Conservation (phyloP, 1,140 invertebrate species). For the Odontomachus brunneus region DNA sequence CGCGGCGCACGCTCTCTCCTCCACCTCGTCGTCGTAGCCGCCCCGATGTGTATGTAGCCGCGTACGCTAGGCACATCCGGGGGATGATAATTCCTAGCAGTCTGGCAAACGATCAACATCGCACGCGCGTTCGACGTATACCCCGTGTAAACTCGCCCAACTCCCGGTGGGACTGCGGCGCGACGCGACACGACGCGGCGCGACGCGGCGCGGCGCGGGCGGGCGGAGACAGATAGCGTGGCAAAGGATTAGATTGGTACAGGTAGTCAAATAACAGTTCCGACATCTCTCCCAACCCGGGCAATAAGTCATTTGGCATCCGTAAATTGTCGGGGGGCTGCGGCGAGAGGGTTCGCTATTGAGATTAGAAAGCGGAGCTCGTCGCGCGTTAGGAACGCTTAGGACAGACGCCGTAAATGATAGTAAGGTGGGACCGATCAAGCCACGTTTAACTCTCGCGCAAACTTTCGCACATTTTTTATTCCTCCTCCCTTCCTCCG, state of each 20-base stretch:
- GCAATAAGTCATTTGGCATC: conserved; percentile 70
- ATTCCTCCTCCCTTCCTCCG: too few relatives aligned
- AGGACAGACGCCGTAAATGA: not conserved
- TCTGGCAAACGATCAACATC: conserved; percentile 80
- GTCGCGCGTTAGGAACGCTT: not conserved
- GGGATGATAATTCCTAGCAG: conserved; percentile 75
- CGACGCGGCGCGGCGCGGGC: conserved; percentile 7
- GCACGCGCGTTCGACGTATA: conserved; percentile 67
- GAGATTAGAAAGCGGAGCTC: conserved; percentile 13
- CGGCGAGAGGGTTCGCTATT: not conserved
- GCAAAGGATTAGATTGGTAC: conserved; percentile 68
- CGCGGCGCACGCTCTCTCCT: conserved; percentile 14
- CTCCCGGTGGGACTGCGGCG: conserved; percentile 57
- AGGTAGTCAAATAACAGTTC: conserved; percentile 74
- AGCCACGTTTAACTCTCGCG: not conserved
- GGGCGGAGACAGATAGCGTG: conserved; percentile 45
- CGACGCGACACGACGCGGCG: not conserved
- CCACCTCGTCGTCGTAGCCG: not conserved
- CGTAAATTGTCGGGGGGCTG: conserved; percentile 31
- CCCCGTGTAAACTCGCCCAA: conserved; percentile 69
- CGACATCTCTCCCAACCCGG: conserved; percentile 55
- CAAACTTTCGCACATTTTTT: too few relatives aligned
- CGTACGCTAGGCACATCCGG: conserved; percentile 49
- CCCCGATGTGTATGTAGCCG: conserved; percentile 8
- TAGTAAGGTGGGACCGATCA: not conserved